Evolutionary conservation across 2,888 invertebrate species (phyloP), one percentile per base, ranked within the genome.

Genomic region (Rotaria magnacalcarata): DNA sequence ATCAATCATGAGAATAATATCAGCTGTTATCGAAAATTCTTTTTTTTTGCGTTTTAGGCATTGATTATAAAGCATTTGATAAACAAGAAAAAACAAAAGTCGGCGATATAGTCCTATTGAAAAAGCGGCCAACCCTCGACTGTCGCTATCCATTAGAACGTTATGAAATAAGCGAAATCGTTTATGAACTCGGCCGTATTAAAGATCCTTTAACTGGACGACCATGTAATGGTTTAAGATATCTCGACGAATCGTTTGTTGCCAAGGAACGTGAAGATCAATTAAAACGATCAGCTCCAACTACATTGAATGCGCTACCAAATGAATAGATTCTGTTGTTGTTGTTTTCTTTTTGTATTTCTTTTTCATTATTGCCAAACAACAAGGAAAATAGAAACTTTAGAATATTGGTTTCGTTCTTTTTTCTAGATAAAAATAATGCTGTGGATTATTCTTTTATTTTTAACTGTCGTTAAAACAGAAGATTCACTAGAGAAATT

Each of bases 141-240:
- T 80, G 80, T 80, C 80, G 80, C n/a, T 80, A 80, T 80, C 80
- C 80, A 80, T 80, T 80, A 80, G 80, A 80, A 80, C 80, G 80
- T 80, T 80, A 43, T 80, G 80, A 80, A 80, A 80, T 80, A 24
- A 80, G 80, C 47, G 47, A 80, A 47, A 47, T 47, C 47, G 43
- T 80, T n/a, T 80, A 80, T 80, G 80, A 80, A 24, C 24, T 80
- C 4, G 80, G 80, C 4, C 80, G 47, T n/a, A 80, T 80, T 11
- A 80, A 80, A 47, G 80, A 80, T 80, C 80, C 80, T 11, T 47
- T 80, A 24, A 80, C 80, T 47, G 80, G 80, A 11, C 43, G 80
- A 80, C 80, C 47, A 43, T 80, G 80, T 80, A 80, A 80, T 80
- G 80, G 80, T 47, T 16, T 80, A 47, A 21, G 80, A 47, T 80